Evolutionary conservation across 2,888 invertebrate genomes (phyloP).

Genomic region (Nesidiocoris tenuis): DNA sequence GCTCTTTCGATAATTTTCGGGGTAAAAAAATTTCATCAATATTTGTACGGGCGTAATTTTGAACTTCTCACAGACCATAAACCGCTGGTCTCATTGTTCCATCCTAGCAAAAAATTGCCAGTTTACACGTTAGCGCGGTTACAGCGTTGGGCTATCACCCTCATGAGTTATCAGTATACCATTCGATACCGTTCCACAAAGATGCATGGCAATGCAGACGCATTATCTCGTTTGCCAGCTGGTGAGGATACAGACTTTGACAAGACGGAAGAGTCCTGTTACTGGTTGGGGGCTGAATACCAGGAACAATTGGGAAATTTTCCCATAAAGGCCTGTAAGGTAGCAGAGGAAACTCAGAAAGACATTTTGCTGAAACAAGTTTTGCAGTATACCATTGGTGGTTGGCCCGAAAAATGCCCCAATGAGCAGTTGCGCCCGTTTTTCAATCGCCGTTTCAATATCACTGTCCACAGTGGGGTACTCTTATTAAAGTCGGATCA

Average conservation of each 20-base stretch:
- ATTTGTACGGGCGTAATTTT: not conserved
- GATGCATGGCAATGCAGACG: not conserved
- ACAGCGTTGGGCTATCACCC: not conserved
- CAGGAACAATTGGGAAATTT: not conserved
- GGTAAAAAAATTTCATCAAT: slow-evolving; percentile 7
- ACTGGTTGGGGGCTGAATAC: not conserved
- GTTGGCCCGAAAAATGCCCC: not conserved
- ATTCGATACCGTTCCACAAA: not conserved
- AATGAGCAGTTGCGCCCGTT: not conserved
- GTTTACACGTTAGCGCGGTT: not conserved
- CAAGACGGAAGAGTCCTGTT: not conserved
- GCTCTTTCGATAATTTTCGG: not conserved
- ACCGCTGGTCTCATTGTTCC: not conserved
- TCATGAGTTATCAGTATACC: not conserved
- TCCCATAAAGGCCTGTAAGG: not conserved
- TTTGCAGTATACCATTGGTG: not conserved
- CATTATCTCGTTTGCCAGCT: not conserved
- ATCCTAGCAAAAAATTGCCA: not conserved
- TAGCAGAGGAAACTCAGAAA: not conserved
- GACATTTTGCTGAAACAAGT: not conserved
- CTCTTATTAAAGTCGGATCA: not conserved
- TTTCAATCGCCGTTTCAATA: not conserved
- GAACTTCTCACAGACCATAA: not conserved
- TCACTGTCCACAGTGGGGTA: not conserved
- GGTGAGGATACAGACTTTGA: not conserved